Evolutionary conservation across 2,888 invertebrate species (phyloP).

Genomic region (Chaetogeoica ovagalla): DNA sequence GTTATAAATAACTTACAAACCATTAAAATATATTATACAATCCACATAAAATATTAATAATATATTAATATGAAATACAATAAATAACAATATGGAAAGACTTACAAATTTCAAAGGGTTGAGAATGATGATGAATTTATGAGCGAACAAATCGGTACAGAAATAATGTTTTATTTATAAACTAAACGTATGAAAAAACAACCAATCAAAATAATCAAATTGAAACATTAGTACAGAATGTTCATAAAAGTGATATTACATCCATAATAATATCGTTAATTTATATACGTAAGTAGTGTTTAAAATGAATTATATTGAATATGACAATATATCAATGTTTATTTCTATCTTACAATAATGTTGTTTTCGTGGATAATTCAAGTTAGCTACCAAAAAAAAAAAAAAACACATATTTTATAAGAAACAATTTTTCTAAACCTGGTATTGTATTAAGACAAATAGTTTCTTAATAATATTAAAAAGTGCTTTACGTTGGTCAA

Average conservation of each 20-base stretch:
- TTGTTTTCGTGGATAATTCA: constrained; percentile 6
- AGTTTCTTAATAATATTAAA: too few relatives aligned
- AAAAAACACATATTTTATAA: not conserved
- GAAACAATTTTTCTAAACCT: too few relatives aligned
- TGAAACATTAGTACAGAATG: not conserved
- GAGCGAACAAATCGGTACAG: not conserved
- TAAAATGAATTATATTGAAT: not conserved
- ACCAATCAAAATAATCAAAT: not conserved
- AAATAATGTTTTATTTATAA: not conserved
- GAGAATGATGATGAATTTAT: not conserved
- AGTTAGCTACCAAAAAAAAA: constrained; percentile 18
- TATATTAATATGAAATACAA: too few relatives aligned
- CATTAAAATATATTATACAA: not conserved
- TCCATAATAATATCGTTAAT: not conserved
- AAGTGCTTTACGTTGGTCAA: too few relatives aligned
- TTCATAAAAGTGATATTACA: not conserved
- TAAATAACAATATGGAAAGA: not conserved
- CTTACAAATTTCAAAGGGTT: not conserved
- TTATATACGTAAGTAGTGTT: not conserved
- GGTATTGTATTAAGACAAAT: too few relatives aligned
- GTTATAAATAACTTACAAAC: too few relatives aligned
- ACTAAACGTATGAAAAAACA: not conserved
- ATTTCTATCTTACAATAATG: constrained; percentile 3
- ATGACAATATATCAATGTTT: not conserved
- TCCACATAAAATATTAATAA: not conserved